Base-by-base conservation (phyloP, 1,140 invertebrate species). In the Pseudobourletiella spinata region DNA sequence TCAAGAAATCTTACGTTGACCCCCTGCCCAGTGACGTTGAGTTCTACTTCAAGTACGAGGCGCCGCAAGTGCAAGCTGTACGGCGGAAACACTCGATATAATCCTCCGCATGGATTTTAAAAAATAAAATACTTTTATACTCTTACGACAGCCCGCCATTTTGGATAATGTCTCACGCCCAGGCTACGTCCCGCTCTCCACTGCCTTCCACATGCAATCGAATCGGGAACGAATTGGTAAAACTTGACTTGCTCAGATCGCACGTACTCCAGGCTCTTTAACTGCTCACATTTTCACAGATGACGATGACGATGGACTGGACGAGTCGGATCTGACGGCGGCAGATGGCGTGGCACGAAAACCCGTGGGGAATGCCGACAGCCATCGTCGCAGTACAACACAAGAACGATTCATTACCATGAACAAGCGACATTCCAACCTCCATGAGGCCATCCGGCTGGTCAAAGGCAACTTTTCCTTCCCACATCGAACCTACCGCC, bases 381-480 rank as follows among this genome's bases (percentile, higher is more conserved):
- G 6, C 44, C 18, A 48, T 39, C 35, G n/a, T 39, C 35, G n/a
- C 35, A 48, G 44, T 32, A 26, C 28, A 35, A 18, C 28, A 61
- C 39, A 25, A 24, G 20, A 54, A n/a, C 35, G 32, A 35, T 18
- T 25, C 16, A 35, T 18, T 6, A 3, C 28, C 15, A 54, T 4
- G 14, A 66, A 32, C 30, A 30, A 32, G 3, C 18, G 39, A 6
- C 35, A 43, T 16, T 59, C 56, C 8, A 24, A 50, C 0, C 42
- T 61, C 14, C 51, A 61, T 18, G 55, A 64, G 16, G 43, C 29
- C 15, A 60, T 67, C 35, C 16, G 35, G 16, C 11, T 60, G 22
- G 50, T 44, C 8, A 67, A 67, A 35, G 66, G 66, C 30, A 62
- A 67, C 20, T 67, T 64, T 50, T 22, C 35, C 8, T 67, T 67